Base-by-base conservation (phyloP, 2,797 vertebrate genomes). In the Acanthornis magna region DNA sequence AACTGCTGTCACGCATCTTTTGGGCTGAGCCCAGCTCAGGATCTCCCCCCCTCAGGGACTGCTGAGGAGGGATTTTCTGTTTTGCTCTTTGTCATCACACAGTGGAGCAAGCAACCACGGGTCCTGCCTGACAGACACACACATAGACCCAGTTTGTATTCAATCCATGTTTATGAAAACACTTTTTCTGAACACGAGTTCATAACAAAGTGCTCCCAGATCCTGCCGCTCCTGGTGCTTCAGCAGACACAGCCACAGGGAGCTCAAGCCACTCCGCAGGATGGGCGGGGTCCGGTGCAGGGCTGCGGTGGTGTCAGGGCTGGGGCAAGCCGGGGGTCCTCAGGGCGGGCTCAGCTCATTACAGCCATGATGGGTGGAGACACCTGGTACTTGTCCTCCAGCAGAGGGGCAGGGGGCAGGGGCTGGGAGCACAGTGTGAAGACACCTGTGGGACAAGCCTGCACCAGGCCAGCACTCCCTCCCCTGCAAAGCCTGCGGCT, bases 181-280 rank as follows among this genome's bases (percentile, higher is more conserved):
- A 5, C 30, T 66, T 91, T 66, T 89, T 50, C 40, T 36, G 20
- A 66, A 53, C 30, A 3, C 23, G 40, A 23, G 55, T 77, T 88
- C 5, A 2, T 77, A 71, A 45, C 76, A 61, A 45, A 79, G 15
- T 2, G 13, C 57, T 45, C 34, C 51, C 3, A 0, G 55, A 11
- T 57, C 34, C 23, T 16, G 38, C 40, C 1, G 2, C 9, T 65
- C 22, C 40, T 6, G 19, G 7, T 15, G 47, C 65, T 5, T 15
- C 32, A 1, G 26, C 48, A 16, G 9, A 1, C 0, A 0, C 25
- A 29, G 50, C 57, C 1, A 0, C 13, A 3, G 45, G 42, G 55
- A 18, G 7, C 43, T 23, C 7, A 4, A 14, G 42, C 16, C 48
- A 2, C 30, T 14, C 51, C 1, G 2, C 30, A 23, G 40, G 17